phyloP scores from a whole-genome alignment of 1,140 invertebrate genomes.

The Gryon sp. region DNA sequence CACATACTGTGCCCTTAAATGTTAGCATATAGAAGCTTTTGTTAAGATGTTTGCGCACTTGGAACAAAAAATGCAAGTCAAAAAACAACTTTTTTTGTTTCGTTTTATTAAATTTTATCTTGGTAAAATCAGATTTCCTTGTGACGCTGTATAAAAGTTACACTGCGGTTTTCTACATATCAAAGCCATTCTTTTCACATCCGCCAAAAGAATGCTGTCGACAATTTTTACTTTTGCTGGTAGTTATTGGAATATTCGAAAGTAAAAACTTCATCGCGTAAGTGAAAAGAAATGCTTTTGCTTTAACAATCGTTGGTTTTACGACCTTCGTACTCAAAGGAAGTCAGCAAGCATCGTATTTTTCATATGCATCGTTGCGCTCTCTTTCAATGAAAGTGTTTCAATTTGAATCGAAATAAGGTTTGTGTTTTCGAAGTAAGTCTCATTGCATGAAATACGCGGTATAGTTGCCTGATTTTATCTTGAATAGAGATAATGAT shows the following conservation, averaged over 20 bases:
- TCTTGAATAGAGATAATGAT: too few relatives aligned
- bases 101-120: too few relatives aligned
- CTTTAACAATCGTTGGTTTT: slow-evolving; percentile 23
- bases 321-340: slow-evolving; percentile 10
- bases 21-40: too few relatives aligned
- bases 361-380: slow-evolving; percentile 21
- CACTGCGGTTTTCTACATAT: too few relatives aligned
- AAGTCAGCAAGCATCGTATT: slow-evolving; percentile 10
- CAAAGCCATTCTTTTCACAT: slow-evolving; percentile 21
- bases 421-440: slow-evolving; percentile 18
- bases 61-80: too few relatives aligned
- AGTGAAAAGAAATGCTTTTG: slow-evolving; percentile 19
- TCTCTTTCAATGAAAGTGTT: slow-evolving; percentile 33
- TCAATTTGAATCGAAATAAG: slow-evolving; percentile 35
- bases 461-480: slow-evolving; percentile 10
- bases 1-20: too few relatives aligned
- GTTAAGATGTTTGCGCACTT: too few relatives aligned
- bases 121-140: too few relatives aligned
- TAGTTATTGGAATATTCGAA: slow-evolving; percentile 24
- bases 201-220: slow-evolving; percentile 2
- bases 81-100: too few relatives aligned
- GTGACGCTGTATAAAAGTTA: too few relatives aligned
- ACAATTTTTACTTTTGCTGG: slow-evolving; percentile 2
- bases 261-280: slow-evolving; percentile 29
- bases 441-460: slow-evolving; percentile 1